Evolutionary conservation across 2,888 invertebrate genomes (phyloP), one percentile per base, ranked within the genome.

Genomic region (Masnerella sp.): DNA sequence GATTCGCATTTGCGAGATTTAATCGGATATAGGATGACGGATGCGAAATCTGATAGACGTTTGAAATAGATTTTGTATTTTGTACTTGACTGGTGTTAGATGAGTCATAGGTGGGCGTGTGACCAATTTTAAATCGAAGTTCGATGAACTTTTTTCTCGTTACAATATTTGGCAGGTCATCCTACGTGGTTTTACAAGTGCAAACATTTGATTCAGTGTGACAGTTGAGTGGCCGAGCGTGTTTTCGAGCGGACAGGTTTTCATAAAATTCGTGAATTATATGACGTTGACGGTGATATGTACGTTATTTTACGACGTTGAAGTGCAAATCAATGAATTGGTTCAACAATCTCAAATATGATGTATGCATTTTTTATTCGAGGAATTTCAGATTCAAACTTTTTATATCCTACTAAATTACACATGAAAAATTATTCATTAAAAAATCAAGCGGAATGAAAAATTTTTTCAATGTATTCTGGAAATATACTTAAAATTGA

Each of bases 211-310:
- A 49, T 49, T 49, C 34, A 47, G 14, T 15, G 5, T 20, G 34
- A 51, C 22, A 51, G 51, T 15, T 22, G 22, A 36, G 5, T 17
- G 7, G 0, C 30, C 15, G 30, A 14, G 22, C 22, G 12, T 0
- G 12, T 51, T 51, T 51, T 22, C 11, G 18, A 32, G 15, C 5
- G 15, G 34, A 51, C 20, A 20, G 12, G 20, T 20, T 51, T 51
- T 51, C 49, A 51, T 51, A 51, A 51, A 51, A 32, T 34, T 51
- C 49, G 2, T 51, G 34, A 51, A 9, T 34, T 22, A 51, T 34
- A 8, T 51, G 20, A 34, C 34, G 22, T 8, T 51, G 34, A 34
- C 12, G 49, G 20, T 34, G 5, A 32, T 14, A 32, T 18, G 32
- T 7, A 18, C 18, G 9, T 34, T 49, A 18, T 11, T n/a, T 49